Percentiles rank a stretch among this genome's conserved stretches.
These are phyloP conservation scores for Drosophila cognata DNA, from an alignment of 2,888 invertebrate species.

Conservation along the genomic window DNA sequence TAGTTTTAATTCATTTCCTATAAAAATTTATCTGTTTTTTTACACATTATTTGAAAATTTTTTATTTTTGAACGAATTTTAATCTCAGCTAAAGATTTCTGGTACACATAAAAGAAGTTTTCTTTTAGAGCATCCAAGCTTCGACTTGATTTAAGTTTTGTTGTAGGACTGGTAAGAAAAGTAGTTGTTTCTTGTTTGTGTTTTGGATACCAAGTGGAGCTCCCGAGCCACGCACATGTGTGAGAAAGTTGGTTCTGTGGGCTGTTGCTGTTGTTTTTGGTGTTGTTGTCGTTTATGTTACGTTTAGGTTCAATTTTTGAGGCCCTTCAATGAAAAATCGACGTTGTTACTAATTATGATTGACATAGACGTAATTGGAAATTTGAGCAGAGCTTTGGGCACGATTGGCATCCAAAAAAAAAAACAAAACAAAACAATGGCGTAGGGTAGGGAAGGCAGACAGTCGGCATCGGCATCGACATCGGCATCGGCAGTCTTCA, in stretches of 20 bases:
- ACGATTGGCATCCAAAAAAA: conserved; percentile 36
- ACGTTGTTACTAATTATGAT: conserved; percentile 84
- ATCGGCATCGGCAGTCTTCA: conserved; percentile 72
- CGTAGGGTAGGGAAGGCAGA: conserved; percentile 2
- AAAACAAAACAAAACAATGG: conserved; percentile 6
- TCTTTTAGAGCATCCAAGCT: conserved; percentile 25
- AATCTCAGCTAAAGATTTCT: not conserved
- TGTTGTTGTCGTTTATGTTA: conserved; percentile 59
- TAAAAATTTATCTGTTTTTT: not conserved
- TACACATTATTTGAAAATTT: rapidly evolving
- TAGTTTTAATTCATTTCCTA: not conserved
- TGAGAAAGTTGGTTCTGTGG: conserved; percentile 69
- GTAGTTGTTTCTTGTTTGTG: conserved; percentile 27
- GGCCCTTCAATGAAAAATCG: conserved; percentile 81
- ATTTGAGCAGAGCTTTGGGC: conserved; percentile 73
- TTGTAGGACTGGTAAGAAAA: conserved; percentile 33
- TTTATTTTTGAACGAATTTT: not conserved
- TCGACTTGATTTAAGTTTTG: not conserved
- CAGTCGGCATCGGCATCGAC: conserved; percentile 13
- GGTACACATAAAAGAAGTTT: not conserved
- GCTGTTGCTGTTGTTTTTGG: conserved; percentile 20
- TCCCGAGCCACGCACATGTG: conserved; percentile 75
- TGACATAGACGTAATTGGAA: conserved; percentile 83
- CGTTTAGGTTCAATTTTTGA: conserved; percentile 62
- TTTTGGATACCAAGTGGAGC: conserved; percentile 51